These are phyloP conservation scores for Sipha maydis DNA, from an alignment of 2,888 invertebrate genomes.

Conservation along the genomic window DNA sequence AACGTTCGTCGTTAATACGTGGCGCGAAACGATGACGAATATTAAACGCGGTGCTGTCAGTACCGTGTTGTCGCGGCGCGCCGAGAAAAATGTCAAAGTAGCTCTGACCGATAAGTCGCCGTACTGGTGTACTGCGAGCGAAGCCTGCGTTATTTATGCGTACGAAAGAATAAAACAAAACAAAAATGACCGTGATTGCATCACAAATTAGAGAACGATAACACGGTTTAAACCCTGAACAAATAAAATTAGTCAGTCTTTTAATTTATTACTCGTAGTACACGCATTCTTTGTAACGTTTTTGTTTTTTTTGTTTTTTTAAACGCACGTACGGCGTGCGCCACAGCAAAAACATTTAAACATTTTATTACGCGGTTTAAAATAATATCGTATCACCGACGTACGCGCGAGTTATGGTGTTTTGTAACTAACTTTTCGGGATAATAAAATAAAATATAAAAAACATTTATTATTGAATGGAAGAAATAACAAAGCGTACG, in stretches of 20 bases:
- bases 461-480: constrained; percentile 32
- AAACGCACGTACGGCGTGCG: background rate
- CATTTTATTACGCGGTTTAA: background rate
- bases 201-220: too few species aligned
- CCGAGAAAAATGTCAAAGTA: too few species aligned
- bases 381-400: background rate
- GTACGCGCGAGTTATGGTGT: background rate
- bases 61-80: too few species aligned
- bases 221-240: background rate
- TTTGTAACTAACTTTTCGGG: constrained; percentile 1
- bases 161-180: too few species aligned
- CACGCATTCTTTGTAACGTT: background rate
- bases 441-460: constrained; percentile 42
- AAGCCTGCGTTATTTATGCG: too few species aligned
- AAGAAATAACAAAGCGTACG: constrained; percentile 34
- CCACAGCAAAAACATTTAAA: background rate
- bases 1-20: background rate
- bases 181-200: too few species aligned
- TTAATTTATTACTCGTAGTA: background rate
- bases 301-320: too few species aligned
- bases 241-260: background rate
- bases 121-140: too few species aligned
- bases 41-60: background rate
- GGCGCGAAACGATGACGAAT: constrained; percentile 10
- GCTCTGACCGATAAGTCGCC: too few species aligned